Evolutionary conservation across 2,888 invertebrate genomes (phyloP), one percentile per base, ranked within the genome.

Genomic region (Tetramorium bicarinatum): DNA sequence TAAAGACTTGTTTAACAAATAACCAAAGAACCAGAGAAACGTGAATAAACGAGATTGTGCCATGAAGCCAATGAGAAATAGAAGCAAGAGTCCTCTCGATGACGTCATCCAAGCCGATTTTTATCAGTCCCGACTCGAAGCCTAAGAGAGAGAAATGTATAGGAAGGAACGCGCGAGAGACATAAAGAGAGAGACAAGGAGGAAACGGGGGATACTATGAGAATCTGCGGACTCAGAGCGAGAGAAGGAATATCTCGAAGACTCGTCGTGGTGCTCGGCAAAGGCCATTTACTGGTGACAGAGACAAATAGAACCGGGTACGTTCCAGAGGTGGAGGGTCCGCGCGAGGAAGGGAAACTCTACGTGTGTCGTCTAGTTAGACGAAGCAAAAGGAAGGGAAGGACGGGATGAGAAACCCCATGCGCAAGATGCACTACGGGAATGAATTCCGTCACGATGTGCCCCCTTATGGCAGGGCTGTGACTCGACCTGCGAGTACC

Each of bases 241-340:
- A 61, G 75, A 77, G 25, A 75, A 75, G 79, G 54, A 82, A 85
- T 82, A 74, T 71, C 74, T 69, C 41, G 72, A 72, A 86, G 83
- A 52, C 69, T 85, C 82, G 82, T 86, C 82, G 85, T 85, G 83
- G 77, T 79, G 85, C 90, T 85, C 85, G 79, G 90, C 83, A 90
- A 85, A 89, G 85, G 90, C 91, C 91, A 92, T 92, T 92, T 92
- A 92, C 89, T 87, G 85, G 82, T 92, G 92, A 92, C 92, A 92
- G 91, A 92, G 92, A 92, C 90, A 90, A 92, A 92, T 92, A 92
- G 92, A 90, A 87, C 86, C 85, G 84, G 90, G 87, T 87, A 87
- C 75, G 83, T 84, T 87, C 88, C 88, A 90, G 84, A 90, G 84
- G 83, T 69, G 77, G 62, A 84, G 75, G 87, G 83, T 81, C 77